These are phyloP conservation scores for Poicephalus gulielmi DNA, from an alignment of 2,113 vertebrate species.

Conservation along the genomic window DNA sequence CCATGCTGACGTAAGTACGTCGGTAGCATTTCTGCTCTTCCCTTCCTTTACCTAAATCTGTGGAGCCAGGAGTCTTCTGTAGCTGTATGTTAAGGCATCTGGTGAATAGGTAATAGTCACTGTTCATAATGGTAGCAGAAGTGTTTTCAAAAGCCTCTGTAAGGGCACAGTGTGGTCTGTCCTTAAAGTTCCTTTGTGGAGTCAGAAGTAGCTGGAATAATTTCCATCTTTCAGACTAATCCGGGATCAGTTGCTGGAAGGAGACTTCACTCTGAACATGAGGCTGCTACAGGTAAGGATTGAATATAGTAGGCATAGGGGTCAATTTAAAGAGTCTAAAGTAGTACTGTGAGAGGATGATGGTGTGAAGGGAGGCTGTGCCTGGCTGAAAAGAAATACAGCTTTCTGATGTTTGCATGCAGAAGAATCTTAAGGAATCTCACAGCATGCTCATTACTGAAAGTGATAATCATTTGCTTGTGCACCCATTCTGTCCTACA, in stretches of 20 bases:
- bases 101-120: neutral
- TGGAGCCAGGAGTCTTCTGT: neutral
- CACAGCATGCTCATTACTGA: neutral
- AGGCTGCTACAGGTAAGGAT: constrained; percentile 90
- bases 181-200: neutral
- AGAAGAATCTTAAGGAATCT: neutral
- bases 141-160: neutral
- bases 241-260: constrained; percentile 87
- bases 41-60: neutral
- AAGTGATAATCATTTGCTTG: neutral
- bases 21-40: neutral
- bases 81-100: neutral
- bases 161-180: neutral
- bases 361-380: neutral
- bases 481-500: neutral
- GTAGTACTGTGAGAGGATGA: neutral
- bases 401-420: neutral
- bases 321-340: neutral
- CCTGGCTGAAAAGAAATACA: neutral
- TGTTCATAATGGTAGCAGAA: neutral
- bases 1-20: constrained; percentile 91
- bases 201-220: neutral
- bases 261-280: constrained; percentile 97
- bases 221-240: constrained; percentile 82
- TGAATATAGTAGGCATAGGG: neutral